Conservation (phyloP, 1,140 invertebrate species). For the Pseudoatta argentina region DNA sequence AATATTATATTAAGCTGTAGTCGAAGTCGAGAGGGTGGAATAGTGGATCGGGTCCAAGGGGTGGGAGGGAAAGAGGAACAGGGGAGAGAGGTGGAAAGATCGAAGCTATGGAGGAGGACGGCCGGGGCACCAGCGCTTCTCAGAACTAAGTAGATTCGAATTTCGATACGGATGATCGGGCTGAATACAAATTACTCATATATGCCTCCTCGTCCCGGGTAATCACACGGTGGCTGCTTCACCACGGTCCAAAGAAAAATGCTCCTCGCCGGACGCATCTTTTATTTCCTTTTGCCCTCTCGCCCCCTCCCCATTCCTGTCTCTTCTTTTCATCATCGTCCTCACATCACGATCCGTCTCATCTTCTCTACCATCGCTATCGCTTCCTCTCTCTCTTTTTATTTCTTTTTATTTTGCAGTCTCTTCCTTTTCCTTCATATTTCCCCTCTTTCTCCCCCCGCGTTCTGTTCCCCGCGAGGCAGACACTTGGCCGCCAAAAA, state of each 20-base stretch:
- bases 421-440: conserved; percentile 9
- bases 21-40: conserved; percentile 73
- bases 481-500: conserved; percentile 22
- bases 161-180: conserved; percentile 87
- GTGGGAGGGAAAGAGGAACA: conserved; percentile 49
- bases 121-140: conserved; percentile 80
- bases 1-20: conserved; percentile 86
- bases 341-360: conserved; percentile 45
- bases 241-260: conserved; percentile 83
- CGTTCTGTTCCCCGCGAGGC: background rate
- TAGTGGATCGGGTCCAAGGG: conserved; percentile 69
- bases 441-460: background rate
- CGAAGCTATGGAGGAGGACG: conserved; percentile 70
- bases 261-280: conserved; percentile 69
- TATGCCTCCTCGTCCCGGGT: conserved; percentile 82
- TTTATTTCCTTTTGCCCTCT: conserved; percentile 72
- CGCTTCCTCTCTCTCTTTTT: conserved; percentile 43
- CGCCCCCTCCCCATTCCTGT: conserved; percentile 31
- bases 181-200: conserved; percentile 87
- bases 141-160: conserved; percentile 87
- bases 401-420: background rate
- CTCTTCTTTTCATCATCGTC: conserved; percentile 33
- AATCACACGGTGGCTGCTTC: conserved; percentile 86
- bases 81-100: conserved; percentile 66
- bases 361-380: conserved; percentile 53